Evolutionary conservation across 2,888 invertebrate species (phyloP).

Genomic region (Scelioninae gen. 1): DNA sequence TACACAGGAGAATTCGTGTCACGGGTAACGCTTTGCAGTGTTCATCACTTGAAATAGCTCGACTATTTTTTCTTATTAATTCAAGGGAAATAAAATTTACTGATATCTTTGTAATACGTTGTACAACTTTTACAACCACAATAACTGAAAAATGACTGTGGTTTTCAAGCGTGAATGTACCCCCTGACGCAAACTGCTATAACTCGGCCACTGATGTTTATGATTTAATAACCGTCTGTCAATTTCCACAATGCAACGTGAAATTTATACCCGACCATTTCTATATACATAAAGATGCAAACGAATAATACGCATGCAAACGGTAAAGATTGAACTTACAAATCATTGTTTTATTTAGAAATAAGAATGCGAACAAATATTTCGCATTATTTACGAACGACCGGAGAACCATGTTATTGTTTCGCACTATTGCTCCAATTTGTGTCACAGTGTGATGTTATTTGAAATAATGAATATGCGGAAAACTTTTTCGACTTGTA

Average conservation of each 20-base stretch:
- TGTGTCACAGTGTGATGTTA: background rate
- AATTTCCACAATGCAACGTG: slow-evolving; percentile 25
- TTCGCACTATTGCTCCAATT: slow-evolving; percentile 4
- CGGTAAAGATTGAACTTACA: slow-evolving; percentile 1
- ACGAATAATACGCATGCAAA: background rate
- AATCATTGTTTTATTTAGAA: slow-evolving; percentile 31
- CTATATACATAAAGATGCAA: slow-evolving; percentile 2
- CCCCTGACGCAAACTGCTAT: slow-evolving; percentile 24
- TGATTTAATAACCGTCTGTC: slow-evolving; percentile 43
- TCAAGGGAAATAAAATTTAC: slow-evolving; percentile 29
- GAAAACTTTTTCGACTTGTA: slow-evolving; percentile 4
- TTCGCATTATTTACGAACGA: slow-evolving; percentile 20
- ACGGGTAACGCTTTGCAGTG: slow-evolving; percentile 19
- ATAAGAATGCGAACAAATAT: slow-evolving; percentile 22
- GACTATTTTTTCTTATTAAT: slow-evolving; percentile 48
- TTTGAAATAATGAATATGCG: slow-evolving; percentile 17
- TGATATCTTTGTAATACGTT: slow-evolving; percentile 26
- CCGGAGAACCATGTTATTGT: background rate
- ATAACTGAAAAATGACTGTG: slow-evolving; percentile 23
- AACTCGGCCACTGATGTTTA: slow-evolving; percentile 42
- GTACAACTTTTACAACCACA: slow-evolving; percentile 37
- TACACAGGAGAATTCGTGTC: slow-evolving; percentile 13
- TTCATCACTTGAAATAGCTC: slow-evolving; percentile 22
- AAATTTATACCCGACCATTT: slow-evolving; percentile 19
- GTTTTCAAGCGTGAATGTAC: slow-evolving; percentile 34